These are phyloP conservation scores for Trichosurus vulpecula DNA, from an alignment of 2,797 vertebrate genomes.

Conservation along the genomic window DNA sequence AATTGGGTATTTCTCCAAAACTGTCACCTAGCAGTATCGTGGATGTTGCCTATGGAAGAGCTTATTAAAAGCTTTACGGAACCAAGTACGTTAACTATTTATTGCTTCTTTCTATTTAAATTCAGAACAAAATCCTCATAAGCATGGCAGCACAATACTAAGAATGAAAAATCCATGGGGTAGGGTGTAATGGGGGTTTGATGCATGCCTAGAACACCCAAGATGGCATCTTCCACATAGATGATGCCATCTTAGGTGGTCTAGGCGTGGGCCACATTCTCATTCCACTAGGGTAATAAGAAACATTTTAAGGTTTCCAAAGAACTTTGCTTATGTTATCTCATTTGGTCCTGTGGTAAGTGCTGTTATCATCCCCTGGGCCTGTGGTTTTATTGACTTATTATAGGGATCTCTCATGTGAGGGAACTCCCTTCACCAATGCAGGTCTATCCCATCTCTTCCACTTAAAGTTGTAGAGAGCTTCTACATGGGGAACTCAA, in stretches of 20 bases:
- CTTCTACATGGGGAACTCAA: neutral
- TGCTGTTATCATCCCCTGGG: neutral
- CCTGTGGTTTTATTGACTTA: neutral
- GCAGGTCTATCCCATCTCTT: neutral
- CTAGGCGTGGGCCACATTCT: neutral
- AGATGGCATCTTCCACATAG: neutral
- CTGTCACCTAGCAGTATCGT: constrained; percentile 90
- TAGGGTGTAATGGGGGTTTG: neutral
- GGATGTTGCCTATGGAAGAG: constrained; percentile 92
- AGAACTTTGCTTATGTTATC: neutral
- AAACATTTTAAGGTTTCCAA: neutral
- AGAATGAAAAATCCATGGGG: constrained; percentile 24
- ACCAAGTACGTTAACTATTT: constrained; percentile 81
- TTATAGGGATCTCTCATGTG: neutral
- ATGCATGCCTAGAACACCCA: neutral
- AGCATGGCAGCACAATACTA: neutral
- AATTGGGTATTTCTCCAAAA: constrained; percentile 92
- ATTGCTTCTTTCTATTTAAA: neutral
- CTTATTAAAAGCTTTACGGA: constrained; percentile 91
- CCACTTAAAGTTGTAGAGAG: neutral
- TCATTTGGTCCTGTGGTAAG: neutral
- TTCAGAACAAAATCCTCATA: neutral
- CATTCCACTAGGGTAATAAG: neutral
- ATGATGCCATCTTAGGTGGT: neutral
- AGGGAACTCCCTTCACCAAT: neutral